Evolutionary conservation across 2,797 vertebrate species (phyloP).

Genomic region (Diplodus puntazzo): DNA sequence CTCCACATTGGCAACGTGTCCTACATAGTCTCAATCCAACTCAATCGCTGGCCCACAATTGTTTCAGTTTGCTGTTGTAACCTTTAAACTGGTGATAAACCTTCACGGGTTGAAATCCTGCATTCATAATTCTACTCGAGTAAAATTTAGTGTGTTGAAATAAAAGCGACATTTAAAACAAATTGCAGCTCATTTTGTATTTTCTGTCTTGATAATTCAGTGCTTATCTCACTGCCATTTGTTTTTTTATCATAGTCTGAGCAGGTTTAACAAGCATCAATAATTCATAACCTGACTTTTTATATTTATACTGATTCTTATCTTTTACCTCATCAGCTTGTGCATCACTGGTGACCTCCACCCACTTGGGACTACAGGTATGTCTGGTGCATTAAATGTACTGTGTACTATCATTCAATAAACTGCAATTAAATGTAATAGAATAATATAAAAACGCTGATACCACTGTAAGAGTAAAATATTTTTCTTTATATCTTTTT

Average conservation of each 20-base stretch:
- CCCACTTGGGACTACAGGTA: neutral
- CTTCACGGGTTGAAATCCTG: neutral
- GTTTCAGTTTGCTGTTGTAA: no score
- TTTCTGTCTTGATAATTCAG: no score
- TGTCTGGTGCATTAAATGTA: neutral
- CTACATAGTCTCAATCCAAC: no score
- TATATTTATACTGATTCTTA: neutral
- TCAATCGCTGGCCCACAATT: no score
- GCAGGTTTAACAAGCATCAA: no score
- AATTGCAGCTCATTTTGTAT: no score
- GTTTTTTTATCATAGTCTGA: no score
- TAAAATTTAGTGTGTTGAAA: neutral
- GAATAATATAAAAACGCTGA: neutral
- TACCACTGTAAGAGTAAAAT: slow-evolving; percentile 4
- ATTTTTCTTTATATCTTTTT: slow-evolving; percentile 31
- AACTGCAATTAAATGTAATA: neutral
- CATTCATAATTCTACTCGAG: neutral
- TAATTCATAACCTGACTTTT: no score
- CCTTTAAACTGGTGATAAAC: no score
- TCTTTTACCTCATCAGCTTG: neutral
- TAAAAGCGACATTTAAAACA: no score
- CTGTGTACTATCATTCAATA: neutral
- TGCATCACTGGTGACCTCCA: neutral
- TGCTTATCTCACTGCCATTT: no score
- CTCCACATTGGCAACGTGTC: no score